These are phyloP conservation scores for Dromius quadrimaculatus DNA, from an alignment of 2,888 invertebrate species.

Conservation along the genomic window DNA sequence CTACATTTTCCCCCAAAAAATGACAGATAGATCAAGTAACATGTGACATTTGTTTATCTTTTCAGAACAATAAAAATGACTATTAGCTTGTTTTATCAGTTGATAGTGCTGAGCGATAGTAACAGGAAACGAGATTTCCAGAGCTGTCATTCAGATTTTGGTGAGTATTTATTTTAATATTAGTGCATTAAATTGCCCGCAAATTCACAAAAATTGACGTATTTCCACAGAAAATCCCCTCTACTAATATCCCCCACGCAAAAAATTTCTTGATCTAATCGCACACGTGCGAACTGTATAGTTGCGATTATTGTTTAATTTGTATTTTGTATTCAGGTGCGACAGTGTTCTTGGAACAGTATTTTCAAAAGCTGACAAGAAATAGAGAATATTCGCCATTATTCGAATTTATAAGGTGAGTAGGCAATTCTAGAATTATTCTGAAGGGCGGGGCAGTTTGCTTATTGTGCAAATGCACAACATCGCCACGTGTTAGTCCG, in stretches of 20 bases:
- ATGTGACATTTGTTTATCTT: constrained; percentile 53
- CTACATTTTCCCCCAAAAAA: not conserved
- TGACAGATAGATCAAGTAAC: constrained; percentile 40
- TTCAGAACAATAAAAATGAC: constrained; percentile 47
- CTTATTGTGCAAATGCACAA: constrained; percentile 29
- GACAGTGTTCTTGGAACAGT: constrained; percentile 42
- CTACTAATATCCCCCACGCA: constrained; percentile 41
- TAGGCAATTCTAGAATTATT: constrained; percentile 12
- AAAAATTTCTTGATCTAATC: constrained; percentile 28
- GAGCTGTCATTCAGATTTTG: not conserved
- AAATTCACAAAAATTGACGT: constrained; percentile 31
- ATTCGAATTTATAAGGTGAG: constrained; percentile 32
- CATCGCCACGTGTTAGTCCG: constrained; percentile 45
- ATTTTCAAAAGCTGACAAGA: constrained; percentile 31
- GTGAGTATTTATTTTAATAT: constrained; percentile 25
- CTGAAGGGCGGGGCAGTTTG: constrained; percentile 44
- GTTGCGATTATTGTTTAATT: constrained; percentile 33
- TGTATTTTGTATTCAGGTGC: constrained; percentile 41
- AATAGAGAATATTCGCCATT: constrained; percentile 29
- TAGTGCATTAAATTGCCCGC: constrained; percentile 46
- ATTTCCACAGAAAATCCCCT: constrained; percentile 38
- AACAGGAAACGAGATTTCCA: not conserved
- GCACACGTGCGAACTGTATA: constrained; percentile 42
- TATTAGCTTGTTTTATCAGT: constrained; percentile 48
- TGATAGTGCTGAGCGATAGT: constrained; percentile 31